phyloP scores from a whole-genome alignment of 2,888 invertebrate species.

The Acleris emargana region DNA sequence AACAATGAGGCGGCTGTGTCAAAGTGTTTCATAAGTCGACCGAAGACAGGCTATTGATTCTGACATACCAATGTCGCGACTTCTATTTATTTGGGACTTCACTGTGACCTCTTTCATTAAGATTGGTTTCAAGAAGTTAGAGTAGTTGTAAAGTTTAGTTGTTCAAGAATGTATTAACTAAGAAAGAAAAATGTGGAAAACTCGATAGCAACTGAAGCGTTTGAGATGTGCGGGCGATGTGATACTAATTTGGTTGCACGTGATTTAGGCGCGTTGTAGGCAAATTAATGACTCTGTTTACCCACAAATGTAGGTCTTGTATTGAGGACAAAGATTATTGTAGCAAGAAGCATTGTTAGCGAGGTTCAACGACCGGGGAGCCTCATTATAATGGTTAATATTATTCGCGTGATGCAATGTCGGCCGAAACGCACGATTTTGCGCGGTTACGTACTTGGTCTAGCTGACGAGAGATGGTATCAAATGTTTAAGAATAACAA shows the following conservation, averaged over 20 bases:
- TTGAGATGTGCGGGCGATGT: not conserved
- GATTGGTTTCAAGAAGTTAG: too few relatives aligned
- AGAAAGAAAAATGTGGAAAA: too few relatives aligned
- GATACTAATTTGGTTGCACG: not conserved
- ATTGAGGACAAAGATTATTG: slow-evolving; percentile 50
- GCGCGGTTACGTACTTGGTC: slow-evolving; percentile 28
- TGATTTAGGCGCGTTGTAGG: slow-evolving; percentile 9
- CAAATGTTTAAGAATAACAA: slow-evolving; percentile 28
- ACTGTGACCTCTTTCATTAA: not conserved
- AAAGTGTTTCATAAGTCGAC: slow-evolving; percentile 50
- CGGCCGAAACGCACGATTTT: slow-evolving; percentile 41
- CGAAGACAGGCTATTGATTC: slow-evolving; percentile 36
- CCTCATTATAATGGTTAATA: slow-evolving; percentile 57
- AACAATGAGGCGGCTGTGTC: slow-evolving; percentile 69
- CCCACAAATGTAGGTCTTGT: slow-evolving; percentile 46
- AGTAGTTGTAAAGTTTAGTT: too few relatives aligned
- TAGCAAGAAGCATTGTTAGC: slow-evolving; percentile 47
- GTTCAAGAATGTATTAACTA: too few relatives aligned
- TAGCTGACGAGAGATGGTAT: slow-evolving; percentile 34
- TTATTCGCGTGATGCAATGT: slow-evolving; percentile 59
- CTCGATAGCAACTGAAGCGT: not conserved
- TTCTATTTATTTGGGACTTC: slow-evolving; percentile 10
- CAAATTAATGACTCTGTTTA: slow-evolving; percentile 35
- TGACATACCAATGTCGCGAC: slow-evolving; percentile 27
- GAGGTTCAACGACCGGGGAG: slow-evolving; percentile 54